These are phyloP conservation scores for Lasioglossum oenotherae DNA, from an alignment of 2,888 invertebrate genomes.

Conservation along the genomic window DNA sequence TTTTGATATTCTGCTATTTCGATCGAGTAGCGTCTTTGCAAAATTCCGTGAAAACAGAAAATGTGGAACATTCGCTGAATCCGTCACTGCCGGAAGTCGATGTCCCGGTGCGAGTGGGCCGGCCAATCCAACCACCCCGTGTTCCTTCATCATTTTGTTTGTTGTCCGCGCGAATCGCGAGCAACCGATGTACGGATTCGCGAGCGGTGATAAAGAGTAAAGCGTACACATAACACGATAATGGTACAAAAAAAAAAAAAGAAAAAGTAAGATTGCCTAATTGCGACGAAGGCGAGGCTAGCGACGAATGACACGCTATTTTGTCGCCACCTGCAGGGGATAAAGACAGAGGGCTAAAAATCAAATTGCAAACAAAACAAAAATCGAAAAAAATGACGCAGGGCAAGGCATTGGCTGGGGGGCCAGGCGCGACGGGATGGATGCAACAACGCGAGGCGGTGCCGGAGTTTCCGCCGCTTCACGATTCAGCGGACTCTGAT, in stretches of 20 bases:
- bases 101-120: slow-evolving; percentile 40
- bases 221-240: not conserved
- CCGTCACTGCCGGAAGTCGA: not conserved
- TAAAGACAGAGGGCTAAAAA: slow-evolving; percentile 76
- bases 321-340: slow-evolving; percentile 76
- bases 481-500: slow-evolving; percentile 83
- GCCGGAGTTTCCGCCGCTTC: slow-evolving; percentile 84
- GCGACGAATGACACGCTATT: slow-evolving; percentile 75
- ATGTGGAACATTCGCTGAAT: not conserved
- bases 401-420: slow-evolving; percentile 83
- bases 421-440: slow-evolving; percentile 84
- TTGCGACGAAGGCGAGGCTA: slow-evolving; percentile 48
- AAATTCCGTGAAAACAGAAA: not conserved
- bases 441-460: slow-evolving; percentile 84
- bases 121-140: slow-evolving; percentile 47
- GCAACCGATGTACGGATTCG: not conserved
- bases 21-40: too few relatives aligned
- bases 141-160: slow-evolving; percentile 13
- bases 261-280: not conserved
- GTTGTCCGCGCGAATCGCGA: not conserved
- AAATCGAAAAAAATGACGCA: slow-evolving; percentile 73
- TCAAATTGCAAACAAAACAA: slow-evolving; percentile 64
- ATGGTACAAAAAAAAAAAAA: not conserved
- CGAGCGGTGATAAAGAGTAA: not conserved
- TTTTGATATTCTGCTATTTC: not conserved